Base-by-base conservation (phyloP, 1,140 invertebrate genomes). In the Scylla paramamosain region DNA sequence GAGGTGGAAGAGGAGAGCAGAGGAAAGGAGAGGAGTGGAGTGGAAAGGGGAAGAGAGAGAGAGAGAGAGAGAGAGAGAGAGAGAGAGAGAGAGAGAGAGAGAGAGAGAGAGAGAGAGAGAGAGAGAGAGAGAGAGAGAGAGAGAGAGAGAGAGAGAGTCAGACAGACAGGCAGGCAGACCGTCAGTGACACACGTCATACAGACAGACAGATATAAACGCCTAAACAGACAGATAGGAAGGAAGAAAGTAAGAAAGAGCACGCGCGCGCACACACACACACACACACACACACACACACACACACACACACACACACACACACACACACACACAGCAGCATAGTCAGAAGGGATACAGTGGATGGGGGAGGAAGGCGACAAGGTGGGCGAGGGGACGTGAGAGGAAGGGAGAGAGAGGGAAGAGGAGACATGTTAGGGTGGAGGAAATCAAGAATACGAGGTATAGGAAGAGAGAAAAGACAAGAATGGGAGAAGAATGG, bases 101-200 rank as follows among this genome's bases (percentile, higher is more conserved):
- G 90, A 67, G 48, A 67, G 10, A 28, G 90, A 67, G 10, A 29
- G 90, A 92, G 45, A 67, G 90, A 67, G 45, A 67, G 90, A 67
- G 90, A 67, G 45, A 31, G 59, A 46, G 89, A 46, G 48, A 59
- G 89, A 91, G 89, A 91, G 48, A 91, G 32, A 91, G 89, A 91
- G 52, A 77, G 59, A 92, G n/a, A 59, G 59, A 52, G 59, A 77
- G 39, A 59, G 45, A 52, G 45, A 31, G 29, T 3, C 20, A 48
- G 45, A 48, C 12, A 91, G 45, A 91, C 20, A 90, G 29, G 28
- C 6, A 67, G 29, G 4, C 48, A 67, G 48, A 25, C 28, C 2
- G 52, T 28, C 20, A 20, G 46, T n/a, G n/a, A 46, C 20, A 39
- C 0, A 90, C 28, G 45, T 12, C 12, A 90, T 12, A 14, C 8